phyloP scores from a whole-genome alignment of 1,140 invertebrate genomes.

The Palaemon carinicauda region DNA sequence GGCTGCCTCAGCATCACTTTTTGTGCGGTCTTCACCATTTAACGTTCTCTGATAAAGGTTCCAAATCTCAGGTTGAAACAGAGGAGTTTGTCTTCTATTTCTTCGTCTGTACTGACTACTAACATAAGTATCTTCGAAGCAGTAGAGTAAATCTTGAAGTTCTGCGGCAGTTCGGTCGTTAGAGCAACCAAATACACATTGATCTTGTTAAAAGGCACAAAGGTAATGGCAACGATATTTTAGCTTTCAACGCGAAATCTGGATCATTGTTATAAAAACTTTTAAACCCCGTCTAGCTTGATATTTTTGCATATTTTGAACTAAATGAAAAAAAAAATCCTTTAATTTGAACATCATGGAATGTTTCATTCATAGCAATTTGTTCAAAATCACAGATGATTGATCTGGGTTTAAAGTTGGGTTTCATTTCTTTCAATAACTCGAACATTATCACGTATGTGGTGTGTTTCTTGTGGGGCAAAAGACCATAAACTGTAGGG shows the following conservation, averaged over 20 bases:
- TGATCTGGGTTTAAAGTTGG: too few relatives aligned
- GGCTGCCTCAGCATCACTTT: not conserved
- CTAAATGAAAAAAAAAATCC: slow-evolving; percentile 32
- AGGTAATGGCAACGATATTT: slow-evolving; percentile 29
- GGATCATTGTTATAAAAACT: slow-evolving; percentile 29
- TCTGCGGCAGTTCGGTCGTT: not conserved
- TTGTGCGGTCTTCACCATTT: too few relatives aligned
- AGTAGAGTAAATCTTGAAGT: not conserved
- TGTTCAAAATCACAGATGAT: too few relatives aligned
- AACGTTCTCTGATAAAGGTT: too few relatives aligned
- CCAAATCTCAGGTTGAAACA: slow-evolving; percentile 10
- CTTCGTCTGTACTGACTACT: not conserved
- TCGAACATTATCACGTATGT: slow-evolving; percentile 25
- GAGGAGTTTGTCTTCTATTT: slow-evolving; percentile 12
- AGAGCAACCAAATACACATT: slow-evolving; percentile 3
- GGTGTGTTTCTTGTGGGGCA: slow-evolving; percentile 25
- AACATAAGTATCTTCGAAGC: slow-evolving; percentile 10
- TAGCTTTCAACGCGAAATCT: slow-evolving; percentile 34
- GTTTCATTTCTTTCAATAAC: too few relatives aligned
- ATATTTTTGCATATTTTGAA: slow-evolving; percentile 42
- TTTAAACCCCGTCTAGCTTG: slow-evolving; percentile 21
- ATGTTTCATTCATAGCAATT: too few relatives aligned
- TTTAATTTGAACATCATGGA: slow-evolving; percentile 29
- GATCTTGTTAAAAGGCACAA: slow-evolving; percentile 18
- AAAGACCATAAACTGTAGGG: slow-evolving; percentile 24